Conservation (phyloP, 2,113 vertebrate species). For the Hippoglossus stenolepis region DNA sequence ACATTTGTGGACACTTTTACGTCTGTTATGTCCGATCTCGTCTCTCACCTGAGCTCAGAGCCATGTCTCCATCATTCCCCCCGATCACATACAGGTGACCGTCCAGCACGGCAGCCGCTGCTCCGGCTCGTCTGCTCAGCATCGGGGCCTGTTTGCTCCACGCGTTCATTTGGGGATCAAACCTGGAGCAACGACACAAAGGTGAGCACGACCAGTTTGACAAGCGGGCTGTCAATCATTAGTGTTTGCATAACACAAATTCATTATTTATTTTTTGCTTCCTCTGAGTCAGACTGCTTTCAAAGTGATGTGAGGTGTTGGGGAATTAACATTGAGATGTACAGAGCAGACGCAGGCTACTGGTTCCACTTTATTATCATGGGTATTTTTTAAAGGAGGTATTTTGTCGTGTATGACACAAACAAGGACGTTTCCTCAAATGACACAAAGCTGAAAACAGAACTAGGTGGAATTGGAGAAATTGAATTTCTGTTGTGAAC, state of each 20-base stretch:
- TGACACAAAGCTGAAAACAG: neutral
- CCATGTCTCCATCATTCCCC: conserved; percentile 71
- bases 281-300: conserved; percentile 10
- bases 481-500: no score
- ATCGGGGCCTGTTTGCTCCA: conserved; percentile 76
- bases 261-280: no score
- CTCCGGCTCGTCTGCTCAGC: conserved; percentile 59
- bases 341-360: neutral
- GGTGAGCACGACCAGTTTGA: neutral
- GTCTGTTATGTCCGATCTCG: neutral
- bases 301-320: conserved; percentile 26
- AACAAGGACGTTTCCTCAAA: neutral
- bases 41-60: conserved; percentile 72
- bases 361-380: neutral
- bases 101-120: conserved; percentile 67
- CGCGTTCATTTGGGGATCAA: conserved; percentile 69
- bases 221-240: no score
- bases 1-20: no score
- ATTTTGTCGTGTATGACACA: neutral
- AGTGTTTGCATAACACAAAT: no score
- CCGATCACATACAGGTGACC: conserved; percentile 76
- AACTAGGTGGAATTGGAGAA: neutral
- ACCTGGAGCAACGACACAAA: conserved; percentile 55
- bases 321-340: neutral
- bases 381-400: neutral